A percentile compares a stretch with the other conserved stretches of the same genome.
Evolutionary conservation across 2,888 invertebrate genomes (phyloP).

Genomic region (Gari tellinella): DNA sequence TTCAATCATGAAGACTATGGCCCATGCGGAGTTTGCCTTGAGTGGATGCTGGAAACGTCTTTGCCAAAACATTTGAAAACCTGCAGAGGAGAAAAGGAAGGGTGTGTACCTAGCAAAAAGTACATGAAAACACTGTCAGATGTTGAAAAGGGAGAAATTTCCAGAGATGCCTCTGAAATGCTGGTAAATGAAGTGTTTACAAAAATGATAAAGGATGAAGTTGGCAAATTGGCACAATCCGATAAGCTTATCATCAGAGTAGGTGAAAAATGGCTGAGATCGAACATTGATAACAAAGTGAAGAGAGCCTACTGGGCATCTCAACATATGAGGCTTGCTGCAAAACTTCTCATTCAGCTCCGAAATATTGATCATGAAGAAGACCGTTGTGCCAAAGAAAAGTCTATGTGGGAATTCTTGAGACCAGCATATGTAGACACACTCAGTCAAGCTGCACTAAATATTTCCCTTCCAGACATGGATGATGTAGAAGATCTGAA

Average conservation of each 20-base stretch:
- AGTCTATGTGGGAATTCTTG: conserved; percentile 1
- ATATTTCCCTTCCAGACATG: conserved; percentile 5
- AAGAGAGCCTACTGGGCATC: conserved; percentile 1
- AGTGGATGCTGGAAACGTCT: no score
- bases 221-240: background rate
- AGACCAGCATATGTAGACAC: conserved; percentile 4
- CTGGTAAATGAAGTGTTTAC: conserved; percentile 4
- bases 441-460: background rate
- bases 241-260: background rate
- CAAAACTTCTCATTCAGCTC: conserved; percentile 2
- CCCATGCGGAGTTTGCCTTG: no score
- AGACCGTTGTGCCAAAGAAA: background rate
- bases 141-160: background rate
- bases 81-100: no score
- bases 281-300: background rate
- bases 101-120: background rate
- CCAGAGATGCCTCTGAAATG: background rate
- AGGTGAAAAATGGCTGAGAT: conserved; percentile 4
- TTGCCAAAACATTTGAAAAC: no score
- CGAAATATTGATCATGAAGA: background rate
- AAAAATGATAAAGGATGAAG: conserved; percentile 2
- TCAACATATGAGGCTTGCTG: conserved; percentile 8
- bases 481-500: conserved; percentile 20
- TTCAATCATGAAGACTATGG: no score
- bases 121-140: background rate